Evolutionary conservation across 2,113 vertebrate genomes (phyloP).

Genomic region (Engraulis encrasicolus): DNA sequence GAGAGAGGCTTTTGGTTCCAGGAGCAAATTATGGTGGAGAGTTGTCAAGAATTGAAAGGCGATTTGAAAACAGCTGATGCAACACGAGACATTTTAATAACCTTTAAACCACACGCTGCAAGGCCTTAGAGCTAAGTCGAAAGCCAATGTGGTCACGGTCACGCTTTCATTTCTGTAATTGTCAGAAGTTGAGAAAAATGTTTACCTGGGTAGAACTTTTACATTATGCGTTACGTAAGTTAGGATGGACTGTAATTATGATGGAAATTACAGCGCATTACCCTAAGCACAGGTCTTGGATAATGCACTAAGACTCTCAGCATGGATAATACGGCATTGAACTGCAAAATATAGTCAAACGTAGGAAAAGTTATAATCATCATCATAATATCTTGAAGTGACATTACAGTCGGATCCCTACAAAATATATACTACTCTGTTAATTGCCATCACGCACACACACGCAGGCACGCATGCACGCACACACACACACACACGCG

Average conservation of each 20-base stretch:
- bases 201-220: background rate
- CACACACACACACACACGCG: too few relatives aligned
- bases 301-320: background rate
- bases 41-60: background rate
- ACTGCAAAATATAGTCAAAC: background rate
- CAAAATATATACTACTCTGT: background rate
- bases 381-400: background rate
- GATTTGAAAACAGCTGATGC: background rate
- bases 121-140: background rate
- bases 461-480: too few relatives aligned
- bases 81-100: background rate
- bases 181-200: background rate
- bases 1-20: background rate
- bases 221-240: background rate
- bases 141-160: background rate
- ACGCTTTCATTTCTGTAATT: background rate
- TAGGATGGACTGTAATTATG: background rate
- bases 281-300: background rate
- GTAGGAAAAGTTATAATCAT: background rate
- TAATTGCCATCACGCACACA: too few relatives aligned
- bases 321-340: background rate
- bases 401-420: background rate
- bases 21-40: background rate
- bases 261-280: background rate
- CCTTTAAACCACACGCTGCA: background rate